phyloP scores from a whole-genome alignment of 2,113 vertebrate species.

The Triplophysa dalaica region DNA sequence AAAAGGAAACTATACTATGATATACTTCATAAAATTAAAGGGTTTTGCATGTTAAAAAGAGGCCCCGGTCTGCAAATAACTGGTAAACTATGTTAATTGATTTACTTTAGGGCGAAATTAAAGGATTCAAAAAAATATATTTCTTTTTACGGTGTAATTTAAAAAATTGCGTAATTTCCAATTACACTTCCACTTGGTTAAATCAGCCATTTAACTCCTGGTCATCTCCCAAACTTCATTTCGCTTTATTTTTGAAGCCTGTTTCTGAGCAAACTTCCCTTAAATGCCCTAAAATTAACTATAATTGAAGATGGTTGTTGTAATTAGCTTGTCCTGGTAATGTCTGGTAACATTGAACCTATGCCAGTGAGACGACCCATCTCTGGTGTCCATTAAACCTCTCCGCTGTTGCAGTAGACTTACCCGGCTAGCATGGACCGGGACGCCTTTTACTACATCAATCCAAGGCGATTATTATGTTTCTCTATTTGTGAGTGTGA shows the following conservation, averaged over 20 bases:
- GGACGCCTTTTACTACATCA: constrained; percentile 29
- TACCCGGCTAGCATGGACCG: neutral
- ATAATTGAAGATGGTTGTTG: constrained; percentile 66
- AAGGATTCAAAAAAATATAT: too few relatives aligned
- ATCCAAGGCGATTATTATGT: constrained; percentile 48
- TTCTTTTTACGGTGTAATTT: too few relatives aligned
- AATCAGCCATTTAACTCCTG: neutral
- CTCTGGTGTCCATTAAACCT: constrained; percentile 24
- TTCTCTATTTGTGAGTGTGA: constrained; percentile 54
- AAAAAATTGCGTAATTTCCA: too few relatives aligned
- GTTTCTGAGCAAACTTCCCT: constrained; percentile 20
- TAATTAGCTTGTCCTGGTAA: constrained; percentile 78
- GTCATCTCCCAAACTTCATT: neutral
- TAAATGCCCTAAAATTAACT: constrained; percentile 33
- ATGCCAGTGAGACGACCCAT: constrained; percentile 70
- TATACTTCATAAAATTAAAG: too few relatives aligned
- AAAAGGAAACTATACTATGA: too few relatives aligned
- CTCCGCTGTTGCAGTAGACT: constrained; percentile 8
- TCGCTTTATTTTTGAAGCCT: neutral
- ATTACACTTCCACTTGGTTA: neutral
- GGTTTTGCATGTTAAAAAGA: too few relatives aligned
- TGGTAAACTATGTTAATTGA: neutral
- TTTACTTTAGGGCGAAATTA: too few relatives aligned
- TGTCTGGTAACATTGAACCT: constrained; percentile 73
- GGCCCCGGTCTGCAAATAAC: neutral